Conservation (phyloP, 1,140 invertebrate species). For the Pollicipes pollicipes region DNA sequence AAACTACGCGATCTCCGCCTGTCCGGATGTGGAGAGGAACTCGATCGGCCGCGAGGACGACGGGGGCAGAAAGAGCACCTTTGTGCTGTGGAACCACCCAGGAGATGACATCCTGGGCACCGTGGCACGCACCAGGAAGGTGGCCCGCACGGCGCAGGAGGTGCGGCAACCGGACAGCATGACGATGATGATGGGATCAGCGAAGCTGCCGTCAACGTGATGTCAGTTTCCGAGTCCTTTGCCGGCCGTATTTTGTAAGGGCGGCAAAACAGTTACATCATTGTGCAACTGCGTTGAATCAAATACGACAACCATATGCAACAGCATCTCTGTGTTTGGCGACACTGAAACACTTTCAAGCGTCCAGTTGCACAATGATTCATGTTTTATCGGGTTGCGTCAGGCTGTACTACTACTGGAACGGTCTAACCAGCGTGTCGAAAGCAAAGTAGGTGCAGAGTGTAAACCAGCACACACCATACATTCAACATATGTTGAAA, state of each 20-base stretch:
- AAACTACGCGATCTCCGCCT: constrained; percentile 10
- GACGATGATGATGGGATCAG: constrained; percentile 4
- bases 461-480: too few species aligned
- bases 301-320: background rate
- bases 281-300: background rate
- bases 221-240: background rate
- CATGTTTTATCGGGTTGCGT: too few species aligned
- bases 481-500: too few species aligned
- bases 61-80: background rate
- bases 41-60: constrained; percentile 12
- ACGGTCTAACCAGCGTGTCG: too few species aligned
- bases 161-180: background rate
- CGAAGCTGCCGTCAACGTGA: background rate
- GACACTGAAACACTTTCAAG: too few species aligned
- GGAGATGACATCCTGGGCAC: constrained; percentile 16
- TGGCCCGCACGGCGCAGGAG: constrained; percentile 16
- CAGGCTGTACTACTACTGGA: too few species aligned
- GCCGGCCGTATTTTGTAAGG: background rate
- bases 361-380: too few species aligned
- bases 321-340: background rate
- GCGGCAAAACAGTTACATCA: background rate
- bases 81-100: constrained; percentile 17
- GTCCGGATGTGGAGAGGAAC: constrained; percentile 10
- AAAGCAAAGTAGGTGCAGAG: too few species aligned
- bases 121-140: constrained; percentile 13